A percentile compares a stretch with the other conserved stretches of the same genome.
These are phyloP conservation scores for Peromyscus nudipes DNA, from an alignment of 2,797 vertebrate species.

Conservation along the genomic window DNA sequence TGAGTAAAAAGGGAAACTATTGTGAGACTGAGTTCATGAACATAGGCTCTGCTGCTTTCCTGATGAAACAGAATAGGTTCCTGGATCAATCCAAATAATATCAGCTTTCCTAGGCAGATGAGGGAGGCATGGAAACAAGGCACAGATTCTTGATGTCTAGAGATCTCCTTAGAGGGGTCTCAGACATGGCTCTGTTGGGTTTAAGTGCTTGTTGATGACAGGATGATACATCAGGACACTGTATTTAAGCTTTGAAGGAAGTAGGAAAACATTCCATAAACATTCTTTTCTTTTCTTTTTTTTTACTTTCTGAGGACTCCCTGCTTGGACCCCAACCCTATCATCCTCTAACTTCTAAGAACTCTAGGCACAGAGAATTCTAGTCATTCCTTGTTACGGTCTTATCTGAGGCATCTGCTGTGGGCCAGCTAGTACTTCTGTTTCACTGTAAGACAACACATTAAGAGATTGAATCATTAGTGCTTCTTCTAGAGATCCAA, in stretches of 20 bases:
- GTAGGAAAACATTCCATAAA: neutral
- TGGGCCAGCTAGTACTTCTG: neutral
- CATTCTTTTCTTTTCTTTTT: neutral
- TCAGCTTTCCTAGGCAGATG: no score
- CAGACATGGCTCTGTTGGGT: neutral
- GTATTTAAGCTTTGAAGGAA: neutral
- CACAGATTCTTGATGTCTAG: accelerated
- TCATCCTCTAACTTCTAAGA: neutral
- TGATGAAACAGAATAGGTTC: neutral
- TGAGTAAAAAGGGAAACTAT: neutral
- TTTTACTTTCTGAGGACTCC: neutral
- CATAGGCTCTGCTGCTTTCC: neutral
- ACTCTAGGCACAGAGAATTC: neutral
- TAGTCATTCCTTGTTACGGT: neutral
- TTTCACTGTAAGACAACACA: neutral
- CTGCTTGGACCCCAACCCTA: neutral
- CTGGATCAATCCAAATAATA: neutral
- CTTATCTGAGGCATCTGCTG: neutral
- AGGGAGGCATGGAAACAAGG: neutral
- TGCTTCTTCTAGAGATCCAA: neutral
- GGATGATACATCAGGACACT: accelerated
- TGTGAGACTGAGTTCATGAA: neutral
- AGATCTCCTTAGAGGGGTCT: neutral
- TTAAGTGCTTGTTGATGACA: no score
- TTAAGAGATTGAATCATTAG: neutral